Evolutionary conservation across 2,113 vertebrate genomes (phyloP).

Genomic region (Azemiops feae): DNA sequence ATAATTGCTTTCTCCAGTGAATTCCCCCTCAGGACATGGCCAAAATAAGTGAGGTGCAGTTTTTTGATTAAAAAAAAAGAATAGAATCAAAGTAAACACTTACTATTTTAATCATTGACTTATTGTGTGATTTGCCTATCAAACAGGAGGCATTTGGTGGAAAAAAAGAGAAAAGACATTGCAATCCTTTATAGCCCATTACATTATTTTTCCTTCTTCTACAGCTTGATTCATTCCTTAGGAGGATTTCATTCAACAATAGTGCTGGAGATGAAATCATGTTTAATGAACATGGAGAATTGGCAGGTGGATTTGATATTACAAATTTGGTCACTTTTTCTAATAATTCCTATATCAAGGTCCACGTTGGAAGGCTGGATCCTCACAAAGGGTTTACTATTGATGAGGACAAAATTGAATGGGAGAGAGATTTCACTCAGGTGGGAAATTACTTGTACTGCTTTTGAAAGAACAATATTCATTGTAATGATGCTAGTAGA

Average conservation of each 20-base stretch:
- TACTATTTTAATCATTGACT: neutral
- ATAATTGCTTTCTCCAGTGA: too few species aligned
- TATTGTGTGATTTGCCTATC: neutral
- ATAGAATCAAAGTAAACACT: neutral
- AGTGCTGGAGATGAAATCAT: neutral
- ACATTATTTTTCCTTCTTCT: neutral
- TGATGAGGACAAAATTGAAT: neutral
- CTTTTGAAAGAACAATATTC: neutral
- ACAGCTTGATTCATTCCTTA: neutral
- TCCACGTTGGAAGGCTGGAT: neutral
- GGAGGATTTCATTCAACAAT: neutral
- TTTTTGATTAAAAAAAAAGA: neutral
- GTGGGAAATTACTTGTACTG: neutral
- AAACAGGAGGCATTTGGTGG: neutral
- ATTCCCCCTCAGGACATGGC: too few species aligned
- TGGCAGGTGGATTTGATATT: conserved; percentile 5
- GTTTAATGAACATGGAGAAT: conserved; percentile 6
- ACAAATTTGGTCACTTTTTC: neutral
- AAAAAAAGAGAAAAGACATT: neutral
- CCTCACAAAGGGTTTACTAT: neutral
- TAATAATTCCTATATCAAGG: neutral
- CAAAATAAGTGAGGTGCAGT: too few species aligned
- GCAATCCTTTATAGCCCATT: neutral
- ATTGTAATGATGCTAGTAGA: neutral
- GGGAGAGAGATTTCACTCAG: neutral